Evolutionary conservation across 2,113 vertebrate species (phyloP).

Genomic region (Microtus oregoni): DNA sequence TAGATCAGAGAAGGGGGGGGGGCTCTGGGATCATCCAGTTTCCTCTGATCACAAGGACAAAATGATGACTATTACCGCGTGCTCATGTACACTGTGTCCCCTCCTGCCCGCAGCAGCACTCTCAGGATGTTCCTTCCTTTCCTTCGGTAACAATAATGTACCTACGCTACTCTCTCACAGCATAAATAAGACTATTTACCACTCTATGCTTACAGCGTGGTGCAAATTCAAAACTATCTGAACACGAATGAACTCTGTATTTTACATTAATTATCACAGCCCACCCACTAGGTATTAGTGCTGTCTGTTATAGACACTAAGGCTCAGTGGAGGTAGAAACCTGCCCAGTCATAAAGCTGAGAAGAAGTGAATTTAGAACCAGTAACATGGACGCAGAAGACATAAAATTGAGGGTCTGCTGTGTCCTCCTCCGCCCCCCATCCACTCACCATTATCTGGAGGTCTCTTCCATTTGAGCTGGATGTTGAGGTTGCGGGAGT

Average conservation of each 20-base stretch:
- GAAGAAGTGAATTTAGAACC: background rate
- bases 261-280: background rate
- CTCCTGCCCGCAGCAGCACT: background rate
- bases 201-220: background rate
- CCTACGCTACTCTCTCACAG: background rate
- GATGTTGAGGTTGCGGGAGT: slow-evolving; percentile 92
- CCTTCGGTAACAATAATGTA: background rate
- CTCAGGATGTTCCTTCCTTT: background rate
- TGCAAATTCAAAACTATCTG: background rate
- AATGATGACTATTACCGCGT: background rate
- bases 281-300: background rate
- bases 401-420: too few species aligned
- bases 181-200: background rate
- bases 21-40: background rate
- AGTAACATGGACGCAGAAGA: background rate
- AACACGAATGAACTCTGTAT: background rate
- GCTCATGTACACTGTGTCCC: background rate
- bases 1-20: background rate
- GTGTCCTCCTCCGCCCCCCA: too few species aligned
- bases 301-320: background rate
- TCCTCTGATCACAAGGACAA: background rate
- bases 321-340: background rate
- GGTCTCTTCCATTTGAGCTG: slow-evolving; percentile 94
- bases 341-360: background rate
- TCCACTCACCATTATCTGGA: slow-evolving; percentile 87